phyloP scores from a whole-genome alignment of 2,888 invertebrate genomes.

The Stramonita haemastoma region DNA sequence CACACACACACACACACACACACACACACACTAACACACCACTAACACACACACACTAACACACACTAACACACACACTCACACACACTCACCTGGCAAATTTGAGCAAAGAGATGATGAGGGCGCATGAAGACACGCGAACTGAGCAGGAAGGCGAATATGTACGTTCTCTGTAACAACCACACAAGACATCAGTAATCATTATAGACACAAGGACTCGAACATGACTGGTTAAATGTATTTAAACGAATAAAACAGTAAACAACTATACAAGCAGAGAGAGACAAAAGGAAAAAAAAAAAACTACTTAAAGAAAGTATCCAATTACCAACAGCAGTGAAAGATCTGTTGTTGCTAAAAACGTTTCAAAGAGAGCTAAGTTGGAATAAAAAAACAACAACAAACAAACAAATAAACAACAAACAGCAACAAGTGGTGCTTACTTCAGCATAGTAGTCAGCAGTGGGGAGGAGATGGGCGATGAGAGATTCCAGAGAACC shows the following conservation, averaged over 20 bases:
- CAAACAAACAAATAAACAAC: background rate
- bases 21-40: too few relatives aligned
- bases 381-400: background rate
- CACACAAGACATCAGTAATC: background rate
- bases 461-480: slow-evolving; percentile 94
- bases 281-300: background rate
- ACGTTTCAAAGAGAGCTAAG: background rate
- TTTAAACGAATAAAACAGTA: background rate
- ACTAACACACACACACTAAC: too few relatives aligned
- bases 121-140: slow-evolving; percentile 95
- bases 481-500: slow-evolving; percentile 92
- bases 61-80: too few relatives aligned
- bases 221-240: background rate
- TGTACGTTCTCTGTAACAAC: slow-evolving; percentile 81
- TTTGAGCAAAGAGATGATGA: slow-evolving; percentile 91
- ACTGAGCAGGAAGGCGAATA: slow-evolving; percentile 95
- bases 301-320: background rate
- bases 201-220: background rate
- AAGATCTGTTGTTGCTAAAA: background rate
- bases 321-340: background rate
- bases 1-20: too few relatives aligned
- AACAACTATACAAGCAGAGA: background rate
- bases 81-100: slow-evolving; percentile 80
- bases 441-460: slow-evolving; percentile 88
- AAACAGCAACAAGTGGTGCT: slow-evolving; percentile 54